Conservation (phyloP, 2,113 vertebrate species). For the Misgurnus anguillicaudatus region DNA sequence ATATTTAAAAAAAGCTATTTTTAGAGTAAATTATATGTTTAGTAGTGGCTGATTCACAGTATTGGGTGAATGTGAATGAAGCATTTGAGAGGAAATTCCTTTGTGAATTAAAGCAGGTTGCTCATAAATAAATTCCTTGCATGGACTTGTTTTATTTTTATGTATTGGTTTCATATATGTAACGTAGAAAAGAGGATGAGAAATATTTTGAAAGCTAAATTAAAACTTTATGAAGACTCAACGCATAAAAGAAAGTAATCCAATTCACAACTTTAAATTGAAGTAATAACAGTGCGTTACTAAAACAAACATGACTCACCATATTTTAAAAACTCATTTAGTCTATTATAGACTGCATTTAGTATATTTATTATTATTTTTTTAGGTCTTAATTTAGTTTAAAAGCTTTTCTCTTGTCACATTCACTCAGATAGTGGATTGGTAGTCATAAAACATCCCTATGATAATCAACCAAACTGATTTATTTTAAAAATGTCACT, state of each 20-base stretch:
- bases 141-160: constrained; percentile 65
- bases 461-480: no score
- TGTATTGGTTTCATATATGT: neutral
- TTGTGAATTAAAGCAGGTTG: constrained; percentile 74
- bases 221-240: neutral
- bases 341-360: neutral
- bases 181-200: neutral
- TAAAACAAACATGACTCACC: neutral
- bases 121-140: constrained; percentile 81
- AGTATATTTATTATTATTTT: neutral
- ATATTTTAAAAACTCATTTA: neutral
- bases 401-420: no score
- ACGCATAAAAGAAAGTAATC: neutral
- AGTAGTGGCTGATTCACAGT: constrained; percentile 65
- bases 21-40: constrained; percentile 72
- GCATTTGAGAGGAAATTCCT: constrained; percentile 61
- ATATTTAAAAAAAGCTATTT: constrained; percentile 77
- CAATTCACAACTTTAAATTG: neutral
- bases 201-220: neutral
- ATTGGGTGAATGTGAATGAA: constrained; percentile 68
- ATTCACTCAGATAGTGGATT: no score
- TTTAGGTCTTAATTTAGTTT: no score
- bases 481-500: no score
- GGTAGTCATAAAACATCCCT: no score
- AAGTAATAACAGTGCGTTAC: neutral